These are phyloP conservation scores for Neolamprologus cancellatus DNA, from an alignment of 2,113 vertebrate genomes.

Conservation along the genomic window DNA sequence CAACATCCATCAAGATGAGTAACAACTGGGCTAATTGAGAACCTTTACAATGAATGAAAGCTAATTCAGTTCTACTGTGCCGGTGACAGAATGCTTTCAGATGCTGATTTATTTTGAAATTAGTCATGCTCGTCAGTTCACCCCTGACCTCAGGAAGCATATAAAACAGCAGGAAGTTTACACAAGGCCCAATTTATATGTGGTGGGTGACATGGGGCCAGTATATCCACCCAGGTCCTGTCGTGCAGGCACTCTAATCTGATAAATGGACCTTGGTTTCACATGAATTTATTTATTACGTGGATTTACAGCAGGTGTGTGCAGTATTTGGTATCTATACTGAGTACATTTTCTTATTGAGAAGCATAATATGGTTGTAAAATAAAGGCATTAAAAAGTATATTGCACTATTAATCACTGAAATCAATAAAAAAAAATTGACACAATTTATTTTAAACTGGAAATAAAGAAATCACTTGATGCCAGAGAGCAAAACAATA, in stretches of 20 bases:
- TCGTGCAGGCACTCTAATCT: constrained; percentile 23
- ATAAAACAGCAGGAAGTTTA: constrained; percentile 70
- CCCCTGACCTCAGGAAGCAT: constrained; percentile 58
- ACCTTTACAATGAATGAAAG: constrained; percentile 21
- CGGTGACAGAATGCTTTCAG: constrained; percentile 42
- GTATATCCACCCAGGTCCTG: background rate
- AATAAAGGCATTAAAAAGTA: background rate
- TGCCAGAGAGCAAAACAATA: background rate
- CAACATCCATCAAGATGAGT: constrained; percentile 37
- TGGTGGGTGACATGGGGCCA: constrained; percentile 7
- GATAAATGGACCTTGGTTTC: constrained; percentile 41
- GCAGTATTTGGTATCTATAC: background rate
- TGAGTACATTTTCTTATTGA: background rate
- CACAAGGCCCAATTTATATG: constrained; percentile 48
- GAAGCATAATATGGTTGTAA: background rate
- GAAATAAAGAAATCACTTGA: background rate
- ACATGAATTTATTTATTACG: background rate
- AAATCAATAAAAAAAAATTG: background rate
- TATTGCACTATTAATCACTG: background rate
- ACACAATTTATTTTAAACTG: background rate
- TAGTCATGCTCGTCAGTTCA: constrained; percentile 47
- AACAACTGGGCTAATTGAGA: background rate
- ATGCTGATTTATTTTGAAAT: constrained; percentile 57
- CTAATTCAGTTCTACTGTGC: constrained; percentile 38
- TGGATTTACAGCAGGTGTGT: background rate